Conservation (phyloP, 2,888 invertebrate species). For the Metopia argyrocephala region DNA sequence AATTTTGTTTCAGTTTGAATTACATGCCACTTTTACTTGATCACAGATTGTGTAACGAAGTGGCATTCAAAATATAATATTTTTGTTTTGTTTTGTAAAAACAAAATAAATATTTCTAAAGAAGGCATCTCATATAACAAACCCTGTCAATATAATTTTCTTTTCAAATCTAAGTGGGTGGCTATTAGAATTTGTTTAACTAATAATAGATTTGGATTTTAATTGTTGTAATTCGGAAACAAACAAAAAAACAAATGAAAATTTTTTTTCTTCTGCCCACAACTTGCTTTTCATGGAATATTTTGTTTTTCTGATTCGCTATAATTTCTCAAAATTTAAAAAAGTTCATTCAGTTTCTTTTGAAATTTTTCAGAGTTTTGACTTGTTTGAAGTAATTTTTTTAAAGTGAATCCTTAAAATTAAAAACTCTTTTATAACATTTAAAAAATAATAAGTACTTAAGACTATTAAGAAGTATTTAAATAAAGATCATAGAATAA, state of each 20-base stretch:
- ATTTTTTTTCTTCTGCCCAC: constrained; percentile 29
- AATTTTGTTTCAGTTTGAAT: constrained; percentile 11
- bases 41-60: constrained; percentile 32
- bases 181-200: background rate
- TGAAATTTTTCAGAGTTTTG: background rate
- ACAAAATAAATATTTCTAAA: background rate
- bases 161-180: background rate
- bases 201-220: background rate
- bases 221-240: too few species aligned
- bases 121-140: background rate
- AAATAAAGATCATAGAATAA: too few species aligned
- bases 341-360: constrained; percentile 26
- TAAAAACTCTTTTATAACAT: background rate
- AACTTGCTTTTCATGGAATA: too few species aligned
- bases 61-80: background rate
- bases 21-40: constrained; percentile 35
- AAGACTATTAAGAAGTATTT: too few species aligned
- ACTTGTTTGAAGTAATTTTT: background rate
- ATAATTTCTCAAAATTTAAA: background rate
- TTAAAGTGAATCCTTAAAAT: background rate
- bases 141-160: background rate
- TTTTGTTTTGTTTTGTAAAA: background rate
- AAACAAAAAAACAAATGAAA: too few species aligned
- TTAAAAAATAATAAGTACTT: too few species aligned
- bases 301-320: background rate